Conservation (phyloP, 2,797 vertebrate genomes). For the Oceanodroma leucorhoa region DNA sequence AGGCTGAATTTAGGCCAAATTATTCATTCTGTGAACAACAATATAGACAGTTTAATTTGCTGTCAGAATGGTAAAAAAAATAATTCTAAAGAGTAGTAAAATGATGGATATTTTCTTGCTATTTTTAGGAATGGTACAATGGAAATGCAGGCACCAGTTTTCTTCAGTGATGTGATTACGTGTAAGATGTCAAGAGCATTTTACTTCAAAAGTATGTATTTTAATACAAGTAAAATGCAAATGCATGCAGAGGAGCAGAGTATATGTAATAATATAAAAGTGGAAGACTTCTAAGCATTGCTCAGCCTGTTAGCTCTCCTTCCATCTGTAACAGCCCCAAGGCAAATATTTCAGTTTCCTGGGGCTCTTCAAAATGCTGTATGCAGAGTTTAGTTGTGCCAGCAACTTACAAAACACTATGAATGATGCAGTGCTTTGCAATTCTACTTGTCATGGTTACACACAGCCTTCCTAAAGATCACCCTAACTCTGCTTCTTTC, state of each 20-base stretch:
- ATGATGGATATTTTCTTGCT: neutral
- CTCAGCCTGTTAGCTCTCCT: constrained; percentile 15
- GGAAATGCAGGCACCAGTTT: neutral
- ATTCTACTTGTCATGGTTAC: neutral
- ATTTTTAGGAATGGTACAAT: constrained; percentile 9
- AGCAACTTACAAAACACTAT: neutral
- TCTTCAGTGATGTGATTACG: neutral
- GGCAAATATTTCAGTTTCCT: constrained; percentile 32
- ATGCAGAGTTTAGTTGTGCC: neutral
- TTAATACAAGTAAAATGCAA: constrained; percentile 43
- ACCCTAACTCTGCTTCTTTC: neutral
- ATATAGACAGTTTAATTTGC: neutral
- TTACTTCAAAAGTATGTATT: constrained; percentile 14
- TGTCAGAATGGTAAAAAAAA: constrained; percentile 1
- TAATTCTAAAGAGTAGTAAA: neutral
- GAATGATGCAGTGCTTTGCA: neutral
- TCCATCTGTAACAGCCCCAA: constrained; percentile 32
- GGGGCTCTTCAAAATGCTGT: neutral
- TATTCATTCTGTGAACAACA: neutral
- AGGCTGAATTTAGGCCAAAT: neutral
- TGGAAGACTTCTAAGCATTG: constrained; percentile 6
- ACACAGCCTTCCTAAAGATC: neutral
- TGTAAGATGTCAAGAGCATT: constrained; percentile 28
- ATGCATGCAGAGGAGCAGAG: neutral
- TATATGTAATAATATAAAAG: neutral